Conservation (phyloP, 2,888 invertebrate species). For the Amorpha juglandis region DNA sequence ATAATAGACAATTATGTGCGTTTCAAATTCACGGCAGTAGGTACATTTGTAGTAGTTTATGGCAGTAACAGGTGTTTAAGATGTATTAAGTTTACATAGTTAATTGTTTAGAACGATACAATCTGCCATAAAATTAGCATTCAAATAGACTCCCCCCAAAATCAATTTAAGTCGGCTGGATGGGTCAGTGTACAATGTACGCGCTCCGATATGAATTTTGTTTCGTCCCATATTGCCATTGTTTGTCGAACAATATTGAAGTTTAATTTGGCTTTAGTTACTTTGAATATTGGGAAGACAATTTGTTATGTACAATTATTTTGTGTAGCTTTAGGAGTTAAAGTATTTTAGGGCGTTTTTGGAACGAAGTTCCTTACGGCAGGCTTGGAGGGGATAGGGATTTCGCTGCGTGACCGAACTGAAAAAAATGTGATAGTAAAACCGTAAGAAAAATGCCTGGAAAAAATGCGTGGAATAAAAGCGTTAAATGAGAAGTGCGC, state of each 20-base stretch:
- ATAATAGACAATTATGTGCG: neutral
- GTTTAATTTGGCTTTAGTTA: constrained; percentile 58
- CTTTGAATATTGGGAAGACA: constrained; percentile 25
- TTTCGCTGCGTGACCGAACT: too few species aligned
- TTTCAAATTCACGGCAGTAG: neutral
- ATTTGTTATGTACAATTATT: constrained; percentile 24
- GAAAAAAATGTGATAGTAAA: too few species aligned
- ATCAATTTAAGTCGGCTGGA: constrained; percentile 53
- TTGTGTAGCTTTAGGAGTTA: too few species aligned
- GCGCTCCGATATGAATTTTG: constrained; percentile 50
- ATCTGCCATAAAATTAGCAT: constrained; percentile 64
- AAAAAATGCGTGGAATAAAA: too few species aligned
- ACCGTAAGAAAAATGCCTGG: too few species aligned
- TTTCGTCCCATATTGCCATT: constrained; percentile 57
- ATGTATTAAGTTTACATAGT: constrained; percentile 46
- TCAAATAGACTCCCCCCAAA: constrained; percentile 56
- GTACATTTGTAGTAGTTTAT: constrained; percentile 17
- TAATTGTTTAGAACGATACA: constrained; percentile 53
- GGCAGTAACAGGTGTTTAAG: constrained; percentile 39
- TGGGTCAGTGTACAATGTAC: constrained; percentile 49
- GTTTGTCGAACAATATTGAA: constrained; percentile 65
- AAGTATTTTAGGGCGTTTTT: too few species aligned
- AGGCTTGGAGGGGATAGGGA: too few species aligned
- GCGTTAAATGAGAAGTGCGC: too few species aligned
- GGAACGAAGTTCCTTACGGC: too few species aligned